These are phyloP conservation scores for Stenolophus ochropezus DNA, from an alignment of 2,888 invertebrate genomes.

Conservation along the genomic window DNA sequence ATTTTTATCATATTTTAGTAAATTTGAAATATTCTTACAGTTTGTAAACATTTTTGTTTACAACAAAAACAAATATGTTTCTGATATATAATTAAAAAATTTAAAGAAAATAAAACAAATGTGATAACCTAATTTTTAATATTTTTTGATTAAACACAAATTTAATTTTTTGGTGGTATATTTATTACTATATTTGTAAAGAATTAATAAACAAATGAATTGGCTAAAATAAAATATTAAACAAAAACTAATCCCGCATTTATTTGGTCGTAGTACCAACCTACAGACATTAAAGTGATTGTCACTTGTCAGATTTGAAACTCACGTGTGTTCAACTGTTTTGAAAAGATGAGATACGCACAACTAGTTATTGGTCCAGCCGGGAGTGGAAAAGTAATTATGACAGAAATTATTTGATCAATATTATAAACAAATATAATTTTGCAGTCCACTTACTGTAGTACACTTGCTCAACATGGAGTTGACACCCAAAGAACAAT, in stretches of 20 bases:
- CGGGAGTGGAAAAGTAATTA: constrained; percentile 93
- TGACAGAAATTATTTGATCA: background rate
- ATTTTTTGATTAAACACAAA: background rate
- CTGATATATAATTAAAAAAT: background rate
- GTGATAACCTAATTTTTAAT: background rate
- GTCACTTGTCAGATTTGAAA: constrained; percentile 16
- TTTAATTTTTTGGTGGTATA: background rate
- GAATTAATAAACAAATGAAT: background rate
- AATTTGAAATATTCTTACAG: background rate
- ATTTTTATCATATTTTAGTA: background rate
- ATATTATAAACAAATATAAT: constrained; percentile 50
- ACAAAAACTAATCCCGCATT: background rate
- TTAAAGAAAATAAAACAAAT: background rate
- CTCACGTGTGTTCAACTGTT: background rate
- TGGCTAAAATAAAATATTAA: background rate
- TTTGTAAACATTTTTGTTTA: background rate
- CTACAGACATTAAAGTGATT: background rate
- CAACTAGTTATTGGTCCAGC: constrained; percentile 98
- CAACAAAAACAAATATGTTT: background rate
- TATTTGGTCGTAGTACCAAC: background rate
- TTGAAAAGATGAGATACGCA: constrained; percentile 86
- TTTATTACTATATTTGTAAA: background rate
- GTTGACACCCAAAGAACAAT: constrained; percentile 83
- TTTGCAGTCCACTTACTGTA: constrained; percentile 94
- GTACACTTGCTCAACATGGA: constrained; percentile 90